These are phyloP conservation scores for Prinia subflava DNA, from an alignment of 2,113 vertebrate genomes.

Conservation along the genomic window DNA sequence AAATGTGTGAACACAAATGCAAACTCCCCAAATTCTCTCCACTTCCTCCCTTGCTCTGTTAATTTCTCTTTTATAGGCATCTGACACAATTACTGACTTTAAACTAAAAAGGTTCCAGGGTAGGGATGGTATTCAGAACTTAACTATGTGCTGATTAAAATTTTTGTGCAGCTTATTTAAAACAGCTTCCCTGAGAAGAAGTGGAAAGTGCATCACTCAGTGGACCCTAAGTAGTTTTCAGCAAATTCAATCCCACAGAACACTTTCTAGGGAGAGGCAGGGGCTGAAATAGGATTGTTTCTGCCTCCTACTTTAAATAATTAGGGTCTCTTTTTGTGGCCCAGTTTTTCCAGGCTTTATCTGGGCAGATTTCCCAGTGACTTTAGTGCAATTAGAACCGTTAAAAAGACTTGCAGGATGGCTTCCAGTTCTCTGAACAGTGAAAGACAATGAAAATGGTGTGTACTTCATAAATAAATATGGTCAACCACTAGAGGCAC, in stretches of 20 bases:
- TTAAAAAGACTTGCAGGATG: background rate
- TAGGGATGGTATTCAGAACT: background rate
- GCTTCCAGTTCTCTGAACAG: background rate
- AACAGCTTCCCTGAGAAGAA: background rate
- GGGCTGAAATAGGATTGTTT: background rate
- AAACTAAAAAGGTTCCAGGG: background rate
- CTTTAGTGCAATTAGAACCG: background rate
- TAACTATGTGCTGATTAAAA: background rate
- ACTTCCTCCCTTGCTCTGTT: conserved; percentile 13
- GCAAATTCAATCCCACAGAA: background rate
- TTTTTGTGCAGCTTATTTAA: conserved; percentile 13
- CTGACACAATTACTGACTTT: background rate
- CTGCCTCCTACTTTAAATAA: background rate
- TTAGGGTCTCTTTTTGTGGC: background rate
- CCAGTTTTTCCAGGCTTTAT: background rate
- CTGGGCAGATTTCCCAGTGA: background rate
- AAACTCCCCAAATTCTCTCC: background rate
- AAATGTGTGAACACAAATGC: conserved; percentile 29
- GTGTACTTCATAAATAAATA: background rate
- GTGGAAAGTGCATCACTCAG: background rate
- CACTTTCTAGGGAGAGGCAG: background rate
- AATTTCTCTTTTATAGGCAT: conserved; percentile 1
- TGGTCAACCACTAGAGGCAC: background rate
- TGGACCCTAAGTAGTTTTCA: background rate
- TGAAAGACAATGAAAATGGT: background rate